Evolutionary conservation across 2,113 vertebrate species (phyloP), one percentile per base, ranked within the genome.

Genomic region (Sander lucioperca): DNA sequence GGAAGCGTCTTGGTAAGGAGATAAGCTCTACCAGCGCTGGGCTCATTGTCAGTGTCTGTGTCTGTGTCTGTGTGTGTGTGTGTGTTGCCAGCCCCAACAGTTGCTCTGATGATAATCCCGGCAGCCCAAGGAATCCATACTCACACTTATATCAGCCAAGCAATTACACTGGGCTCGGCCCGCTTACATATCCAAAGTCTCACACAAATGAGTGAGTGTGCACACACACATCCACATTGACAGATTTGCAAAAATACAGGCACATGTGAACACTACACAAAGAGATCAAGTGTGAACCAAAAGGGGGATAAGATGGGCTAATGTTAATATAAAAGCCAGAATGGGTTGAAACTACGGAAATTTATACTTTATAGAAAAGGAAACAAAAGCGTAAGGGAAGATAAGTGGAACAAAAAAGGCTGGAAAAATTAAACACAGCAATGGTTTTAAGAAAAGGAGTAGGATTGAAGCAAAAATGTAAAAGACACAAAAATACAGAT

Each of bases 1-100:
- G 93, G 93, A 94, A 94, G 91, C 87, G 74, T 88, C 92, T 93
- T 92, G 91, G 91, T 92, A 93, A 93, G 90, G 86, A 94, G 93
- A 93, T 94, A 94, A 94, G 92, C 94, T 88, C 69, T 74, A 89
- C 90, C 85, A 94, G 91, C 68, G 73, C 85, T 81, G 86, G 85
- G 85, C 89, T 86, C 88, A 89, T 92, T 92, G 90, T 93, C 82
- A 77, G 77, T 50, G 72, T 82, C 65, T 86, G 69, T 78, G 61
- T 73, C 76, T 77, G 64, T 72, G 78, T 84, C 66, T 86, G 67
- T 82, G 82, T 66, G 75, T 76, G 79, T 81, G 64, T 78, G 83
- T 81, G 81, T 74, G 74, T 59, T 83, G 74, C 80, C 82, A 93
- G 88, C 81, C 84, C 90, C 91, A 91, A 92, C 89, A 93, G 81